Percentiles rank a stretch among this genome's conserved stretches.
phyloP scores from a whole-genome alignment of 1,140 invertebrate species.

The Magallana angulata region DNA sequence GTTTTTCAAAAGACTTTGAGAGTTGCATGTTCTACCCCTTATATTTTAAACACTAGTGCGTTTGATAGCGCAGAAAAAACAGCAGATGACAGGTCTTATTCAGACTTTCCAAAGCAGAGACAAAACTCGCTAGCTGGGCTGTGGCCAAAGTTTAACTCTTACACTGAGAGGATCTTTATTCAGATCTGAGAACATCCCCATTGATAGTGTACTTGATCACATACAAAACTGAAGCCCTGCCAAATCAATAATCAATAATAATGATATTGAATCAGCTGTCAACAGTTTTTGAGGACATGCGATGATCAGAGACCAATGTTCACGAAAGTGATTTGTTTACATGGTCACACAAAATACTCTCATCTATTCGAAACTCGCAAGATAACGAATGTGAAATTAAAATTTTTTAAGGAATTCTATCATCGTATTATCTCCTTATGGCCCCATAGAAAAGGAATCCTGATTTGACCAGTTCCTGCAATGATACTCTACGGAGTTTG shows the following conservation, averaged over 20 bases:
- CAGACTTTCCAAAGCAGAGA: background rate
- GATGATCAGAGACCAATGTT: background rate
- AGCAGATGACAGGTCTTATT: background rate
- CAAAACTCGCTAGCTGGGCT: background rate
- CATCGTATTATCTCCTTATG: background rate
- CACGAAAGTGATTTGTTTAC: background rate
- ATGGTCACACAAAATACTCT: background rate
- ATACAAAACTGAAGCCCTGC: constrained; percentile 1
- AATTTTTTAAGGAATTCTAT: background rate
- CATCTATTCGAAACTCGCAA: background rate
- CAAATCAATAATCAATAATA: constrained; percentile 31
- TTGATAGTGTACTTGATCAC: background rate
- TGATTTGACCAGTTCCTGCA: background rate
- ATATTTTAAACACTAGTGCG: background rate
- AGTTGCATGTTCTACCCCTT: background rate
- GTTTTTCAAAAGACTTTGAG: background rate
- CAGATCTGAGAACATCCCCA: background rate
- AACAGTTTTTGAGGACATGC: background rate
- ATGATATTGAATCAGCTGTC: constrained; percentile 32
- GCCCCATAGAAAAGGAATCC: background rate
- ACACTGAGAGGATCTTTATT: constrained; percentile 4
- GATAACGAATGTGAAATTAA: background rate
- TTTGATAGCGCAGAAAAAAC: background rate
- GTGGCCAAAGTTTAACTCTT: background rate
- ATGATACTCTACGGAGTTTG: background rate